Base-by-base conservation (phyloP, 1,140 invertebrate species). In the Leptopilina boulardi region DNA sequence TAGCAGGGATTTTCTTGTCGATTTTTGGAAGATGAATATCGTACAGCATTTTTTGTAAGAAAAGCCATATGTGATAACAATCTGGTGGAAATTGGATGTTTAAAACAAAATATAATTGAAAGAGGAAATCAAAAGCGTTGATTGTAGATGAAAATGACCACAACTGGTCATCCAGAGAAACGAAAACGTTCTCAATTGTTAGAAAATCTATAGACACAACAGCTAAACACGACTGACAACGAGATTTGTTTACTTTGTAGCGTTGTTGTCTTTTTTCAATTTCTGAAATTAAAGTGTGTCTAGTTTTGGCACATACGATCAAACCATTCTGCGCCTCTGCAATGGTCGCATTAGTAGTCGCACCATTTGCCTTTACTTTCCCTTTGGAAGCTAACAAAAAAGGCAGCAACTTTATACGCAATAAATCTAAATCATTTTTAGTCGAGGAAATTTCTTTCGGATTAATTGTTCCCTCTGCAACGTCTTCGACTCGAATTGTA, bases 41-140 rank as follows among this genome's bases (percentile, higher is more conserved):
- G 73, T 51, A 77, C 8, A 80, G 23, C 13, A 70, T n/a, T 13
- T 51, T 47, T 75, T 80, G 79, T 18, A 80, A 19, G 38, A 77
- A 77, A 13, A 73, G 18, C 73, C 75, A 77, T 56, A 77, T 23
- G 19, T 80, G 73, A 15, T 73, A 34, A 73, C 70, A 72, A 66
- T 71, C 72, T 2, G 51, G 6, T 1, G 75, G 79, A 42, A 77
- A 80, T 13, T 66, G 10, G 19, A 77, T 26, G 13, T 77, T 72
- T 11, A 77, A 73, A 23, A 73, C 74, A 56, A 76, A 73, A 41
- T 73, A 79, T 3, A 34, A 70, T 42, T 79, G 72, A 34, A 76
- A 76, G n/a, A 71, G 34, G 1, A 77, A 19, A 18, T 77, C 75
- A 10, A 83, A 13, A n/a, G 77, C 73, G 19, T 76, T 18, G 51